Base-by-base conservation (phyloP, 2,888 invertebrate genomes). In the Torymus tubicola region DNA sequence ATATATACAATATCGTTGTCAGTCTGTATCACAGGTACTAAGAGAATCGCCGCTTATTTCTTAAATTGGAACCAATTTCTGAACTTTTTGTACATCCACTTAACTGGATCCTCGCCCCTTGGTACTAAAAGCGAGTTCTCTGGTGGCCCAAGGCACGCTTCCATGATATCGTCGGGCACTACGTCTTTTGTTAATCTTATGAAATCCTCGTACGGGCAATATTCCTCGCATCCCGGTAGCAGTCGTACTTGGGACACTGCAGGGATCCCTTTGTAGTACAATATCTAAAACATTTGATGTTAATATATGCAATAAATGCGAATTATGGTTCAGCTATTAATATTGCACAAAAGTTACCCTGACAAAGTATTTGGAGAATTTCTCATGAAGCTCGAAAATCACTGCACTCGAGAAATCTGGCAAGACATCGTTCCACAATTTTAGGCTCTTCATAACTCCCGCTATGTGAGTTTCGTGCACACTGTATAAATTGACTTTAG, bases 401-500 rank as follows among this genome's bases (percentile, higher is more conserved):
- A 79, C 16, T 4, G 73, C 55, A 14, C 79, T 69, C n/a, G 79
- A 68, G 16, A 63, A 79, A 14, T 69, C 57, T 3, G 79, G 73
- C 21, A 73, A 24, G 12, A n/a, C 4, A 4, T 58, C 57, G 4
- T 63, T 55, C 79, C 73, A 73, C n/a, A 58, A 1, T 21, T 63
- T 53, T 16, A 79, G 55, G 2, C 57, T 12, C 2, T 53, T 8
- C 58, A 79, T 50, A 3, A 79, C 12, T n/a, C 53, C 73, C 21
- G 21, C 78, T 5, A 78, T 16, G 13, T 68, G 68, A 12, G 1
- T 57, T 13, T 73, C 79, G 12, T 79, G 79, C 14, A 10, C 57
- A 14, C 63, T 16, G 31, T 73, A 73, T 11, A 73, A 16, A 14
- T 68, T 12, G 4, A 73, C 12, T n/a, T 79, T 73, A 1, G 42